Percentiles rank a stretch among this genome's conserved stretches.
Conservation (phyloP, 2,113 vertebrate genomes). For the Hypanus sabinus region DNA sequence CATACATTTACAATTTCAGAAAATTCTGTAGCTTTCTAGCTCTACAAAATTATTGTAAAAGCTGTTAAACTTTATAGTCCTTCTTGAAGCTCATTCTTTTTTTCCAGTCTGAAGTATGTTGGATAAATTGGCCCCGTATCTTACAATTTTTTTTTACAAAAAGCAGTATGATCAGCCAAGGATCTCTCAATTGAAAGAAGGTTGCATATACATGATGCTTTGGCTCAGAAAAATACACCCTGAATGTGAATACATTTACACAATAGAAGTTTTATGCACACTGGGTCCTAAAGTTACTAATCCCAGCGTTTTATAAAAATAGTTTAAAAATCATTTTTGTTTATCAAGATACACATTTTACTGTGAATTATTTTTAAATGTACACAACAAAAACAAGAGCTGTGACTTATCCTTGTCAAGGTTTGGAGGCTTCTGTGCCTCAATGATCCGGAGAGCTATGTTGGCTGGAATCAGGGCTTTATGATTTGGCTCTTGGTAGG, state of each 20-base stretch:
- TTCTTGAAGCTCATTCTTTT: neutral
- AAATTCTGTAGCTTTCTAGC: neutral
- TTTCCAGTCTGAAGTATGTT: neutral
- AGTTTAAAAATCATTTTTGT: neutral
- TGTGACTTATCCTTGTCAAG: no score
- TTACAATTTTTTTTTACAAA: neutral
- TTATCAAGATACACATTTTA: no score
- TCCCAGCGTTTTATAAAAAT: neutral
- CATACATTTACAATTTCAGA: neutral
- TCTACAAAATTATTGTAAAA: neutral
- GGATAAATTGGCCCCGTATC: neutral
- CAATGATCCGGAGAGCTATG: no score
- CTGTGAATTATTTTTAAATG: no score
- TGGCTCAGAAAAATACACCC: neutral
- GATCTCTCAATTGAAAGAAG: no score
- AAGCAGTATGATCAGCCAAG: neutral
- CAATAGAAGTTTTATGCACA: neutral
- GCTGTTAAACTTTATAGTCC: neutral
- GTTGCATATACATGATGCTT: no score
- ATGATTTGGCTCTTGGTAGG: no score
- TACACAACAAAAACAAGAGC: no score
- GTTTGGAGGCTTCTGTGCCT: no score
- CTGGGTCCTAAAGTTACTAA: neutral
- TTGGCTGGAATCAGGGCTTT: no score
- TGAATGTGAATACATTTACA: neutral